Percentiles rank a stretch among this genome's conserved stretches.
Conservation (phyloP, 2,797 vertebrate species). For the Mustela erminea region DNA sequence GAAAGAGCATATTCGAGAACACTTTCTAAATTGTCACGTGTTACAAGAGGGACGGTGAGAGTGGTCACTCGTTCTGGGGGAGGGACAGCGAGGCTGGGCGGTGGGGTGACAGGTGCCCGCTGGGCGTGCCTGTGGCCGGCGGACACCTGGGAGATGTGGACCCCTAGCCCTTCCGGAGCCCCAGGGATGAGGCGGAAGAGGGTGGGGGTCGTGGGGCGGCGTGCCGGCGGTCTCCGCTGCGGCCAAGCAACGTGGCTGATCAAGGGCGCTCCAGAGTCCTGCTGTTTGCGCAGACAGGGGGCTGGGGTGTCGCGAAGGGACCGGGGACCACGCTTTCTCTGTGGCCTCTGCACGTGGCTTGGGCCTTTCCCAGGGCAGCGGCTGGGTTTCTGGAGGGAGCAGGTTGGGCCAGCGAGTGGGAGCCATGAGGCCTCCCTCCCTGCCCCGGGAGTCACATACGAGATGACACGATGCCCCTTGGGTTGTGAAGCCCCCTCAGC, state of each 20-base stretch:
- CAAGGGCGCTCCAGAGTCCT: accelerated
- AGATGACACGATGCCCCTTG: accelerated
- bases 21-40: too few relatives aligned
- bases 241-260: accelerated
- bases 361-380: accelerated
- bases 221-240: accelerated
- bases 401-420: accelerated
- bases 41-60: too few relatives aligned
- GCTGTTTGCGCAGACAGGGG: accelerated
- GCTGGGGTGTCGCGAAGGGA: accelerated
- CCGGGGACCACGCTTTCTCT: accelerated
- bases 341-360: neutral
- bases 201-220: accelerated
- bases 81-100: accelerated
- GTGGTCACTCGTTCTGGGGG: neutral
- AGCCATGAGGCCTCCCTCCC: accelerated
- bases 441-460: accelerated
- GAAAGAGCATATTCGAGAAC: too few relatives aligned
- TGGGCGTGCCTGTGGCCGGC: accelerated
- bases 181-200: neutral
- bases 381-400: neutral
- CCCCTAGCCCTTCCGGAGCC: too few relatives aligned
- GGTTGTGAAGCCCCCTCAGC: accelerated
- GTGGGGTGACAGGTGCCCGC: accelerated
- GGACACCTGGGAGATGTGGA: accelerated